A percentile compares a stretch with the other conserved stretches of the same genome.
These are phyloP conservation scores for Thunnus maccoyii DNA, from an alignment of 2,113 vertebrate genomes.

Conservation along the genomic window DNA sequence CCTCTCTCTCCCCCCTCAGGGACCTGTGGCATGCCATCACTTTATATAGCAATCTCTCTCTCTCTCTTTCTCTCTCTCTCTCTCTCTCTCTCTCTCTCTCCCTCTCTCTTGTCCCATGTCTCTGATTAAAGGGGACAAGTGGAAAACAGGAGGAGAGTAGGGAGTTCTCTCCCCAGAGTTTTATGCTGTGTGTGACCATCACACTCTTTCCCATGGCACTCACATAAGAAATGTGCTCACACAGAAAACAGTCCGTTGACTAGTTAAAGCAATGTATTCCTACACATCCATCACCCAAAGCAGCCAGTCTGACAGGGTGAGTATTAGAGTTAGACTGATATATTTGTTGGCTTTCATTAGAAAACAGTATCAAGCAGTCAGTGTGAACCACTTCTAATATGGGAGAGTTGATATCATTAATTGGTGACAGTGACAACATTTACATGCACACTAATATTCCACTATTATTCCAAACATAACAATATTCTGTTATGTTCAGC, in stretches of 20 bases:
- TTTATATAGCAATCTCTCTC: constrained; percentile 81
- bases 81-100: constrained; percentile 34
- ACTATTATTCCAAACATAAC: too few relatives aligned
- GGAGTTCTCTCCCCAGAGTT: constrained; percentile 58
- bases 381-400: too few relatives aligned
- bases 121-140: constrained; percentile 67
- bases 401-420: too few relatives aligned
- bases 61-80: constrained; percentile 45
- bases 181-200: constrained; percentile 53
- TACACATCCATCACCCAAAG: neutral
- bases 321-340: neutral
- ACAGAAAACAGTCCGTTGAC: neutral
- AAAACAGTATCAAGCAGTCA: neutral
- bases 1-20: constrained; percentile 41
- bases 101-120: constrained; percentile 44
- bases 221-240: constrained; percentile 29
- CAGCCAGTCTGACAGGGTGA: neutral
- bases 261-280: neutral
- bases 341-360: neutral
- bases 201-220: constrained; percentile 54
- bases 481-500: too few relatives aligned
- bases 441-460: too few relatives aligned
- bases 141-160: constrained; percentile 56
- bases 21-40: constrained; percentile 79
- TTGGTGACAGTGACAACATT: too few relatives aligned